Base-by-base conservation (phyloP, 2,113 vertebrate genomes). In the Psettodes erumei region DNA sequence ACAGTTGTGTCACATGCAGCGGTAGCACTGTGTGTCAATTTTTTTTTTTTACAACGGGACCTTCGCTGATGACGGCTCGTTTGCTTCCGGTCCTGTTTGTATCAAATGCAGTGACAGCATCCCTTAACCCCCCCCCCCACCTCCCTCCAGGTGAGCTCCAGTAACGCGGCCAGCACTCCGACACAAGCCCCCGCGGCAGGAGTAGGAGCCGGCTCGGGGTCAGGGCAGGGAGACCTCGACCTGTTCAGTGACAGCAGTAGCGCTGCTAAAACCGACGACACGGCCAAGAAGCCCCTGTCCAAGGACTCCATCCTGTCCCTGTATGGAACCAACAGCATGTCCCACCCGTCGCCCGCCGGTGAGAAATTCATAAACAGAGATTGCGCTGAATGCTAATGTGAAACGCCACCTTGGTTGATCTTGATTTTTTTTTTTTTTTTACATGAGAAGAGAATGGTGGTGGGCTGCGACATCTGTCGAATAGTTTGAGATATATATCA, bases 251-350 rank as follows among this genome's bases (percentile, higher is more conserved):
- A 93, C 40, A 77, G 64, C 74, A 76, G 87, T 40, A 86, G 82
- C 80, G 47, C 81, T 59, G 82, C 92, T 83, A 99, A 98, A 92
- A 90, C 94, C 0, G 98, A 99, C 67, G 98, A 99, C 42, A 84
- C 85, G 0, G 82, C 93, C 30, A 99, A 99, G 94, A 99, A 99
- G 71, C 96, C 94, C 1, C 94, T 99, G 88, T 98, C 97, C 84
- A 99, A 98, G 94, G 98, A 99, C 91, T 98, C 98, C 23, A 99
- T 99, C 90, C 89, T 99, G 81, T 99, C 98, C 9, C 93, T 99
- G 60, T 99, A 99, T 77, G 97, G 98, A 45, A 95, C 96, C 65
- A 95, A 95, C 88, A 93, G 92, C 78, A 93, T 96, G 86, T 93
- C 95, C 61, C 96, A 96, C 82, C 96, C 88, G 50, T 71, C 95